phyloP scores from a whole-genome alignment of 2,113 vertebrate genomes.

The Actenoides lindsayi region DNA sequence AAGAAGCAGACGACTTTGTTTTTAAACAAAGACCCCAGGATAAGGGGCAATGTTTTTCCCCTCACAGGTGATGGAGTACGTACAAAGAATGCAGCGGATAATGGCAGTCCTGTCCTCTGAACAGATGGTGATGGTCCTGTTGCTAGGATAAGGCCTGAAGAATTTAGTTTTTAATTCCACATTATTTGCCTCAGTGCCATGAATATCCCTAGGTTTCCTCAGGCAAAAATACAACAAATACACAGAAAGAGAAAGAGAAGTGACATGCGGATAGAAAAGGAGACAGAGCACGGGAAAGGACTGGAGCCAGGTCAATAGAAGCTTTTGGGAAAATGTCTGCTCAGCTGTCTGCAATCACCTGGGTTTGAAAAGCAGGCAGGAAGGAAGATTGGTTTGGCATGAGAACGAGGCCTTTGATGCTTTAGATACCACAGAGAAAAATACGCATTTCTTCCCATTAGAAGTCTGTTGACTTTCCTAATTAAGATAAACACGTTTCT shows the following conservation, averaged over 20 bases:
- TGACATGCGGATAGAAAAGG: constrained; percentile 67
- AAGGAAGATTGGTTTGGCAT: constrained; percentile 86
- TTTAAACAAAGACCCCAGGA: constrained; percentile 77
- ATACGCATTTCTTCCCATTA: constrained; percentile 80
- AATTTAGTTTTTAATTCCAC: constrained; percentile 96
- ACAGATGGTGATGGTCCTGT: constrained; percentile 93
- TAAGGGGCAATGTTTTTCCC: constrained; percentile 72
- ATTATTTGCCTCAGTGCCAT: constrained; percentile 92
- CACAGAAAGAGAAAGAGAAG: constrained; percentile 74
- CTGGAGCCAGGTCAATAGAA: constrained; percentile 78
- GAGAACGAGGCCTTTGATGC: constrained; percentile 81
- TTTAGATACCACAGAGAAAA: constrained; percentile 79
- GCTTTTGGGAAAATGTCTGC: constrained; percentile 82
- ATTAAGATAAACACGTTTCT: constrained; percentile 89
- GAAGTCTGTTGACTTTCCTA: constrained; percentile 87
- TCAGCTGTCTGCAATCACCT: constrained; percentile 87
- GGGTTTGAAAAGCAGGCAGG: constrained; percentile 80
- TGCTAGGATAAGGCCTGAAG: constrained; percentile 93
- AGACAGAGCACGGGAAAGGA: constrained; percentile 67
- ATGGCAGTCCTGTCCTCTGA: constrained; percentile 85
- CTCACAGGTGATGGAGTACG: constrained; percentile 90
- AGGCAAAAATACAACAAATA: constrained; percentile 78
- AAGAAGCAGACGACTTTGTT: constrained; percentile 70
- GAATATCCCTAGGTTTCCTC: constrained; percentile 89
- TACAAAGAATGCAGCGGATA: constrained; percentile 81